Evolutionary conservation across 2,888 invertebrate species (phyloP), one percentile per base, ranked within the genome.

Genomic region (Cataglyphis altisquamis): DNA sequence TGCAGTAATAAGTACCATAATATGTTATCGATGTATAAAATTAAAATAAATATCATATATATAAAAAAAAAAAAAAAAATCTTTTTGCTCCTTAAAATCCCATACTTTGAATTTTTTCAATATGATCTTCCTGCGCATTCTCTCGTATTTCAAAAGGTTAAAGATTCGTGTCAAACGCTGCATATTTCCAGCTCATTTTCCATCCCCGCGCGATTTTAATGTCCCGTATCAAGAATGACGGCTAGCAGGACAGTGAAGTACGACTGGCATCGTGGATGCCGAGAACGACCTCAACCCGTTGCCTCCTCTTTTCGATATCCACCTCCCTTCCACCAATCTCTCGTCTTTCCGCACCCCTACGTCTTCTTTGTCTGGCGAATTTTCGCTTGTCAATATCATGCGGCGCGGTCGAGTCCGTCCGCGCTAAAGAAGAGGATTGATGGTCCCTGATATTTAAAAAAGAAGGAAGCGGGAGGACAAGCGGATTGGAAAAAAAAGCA

Each of bases 341-440:
- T 29, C 32, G 62, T 72, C 82, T 45, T 77, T 48, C 67, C 74
- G 67, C 74, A 25, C 60, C 67, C 72, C 70, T 62, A 41, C 55
- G 67, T 74, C 75, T 82, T 82, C 84, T 84, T 84, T 85, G 85
- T 84, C 83, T 52, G 52, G 78, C 52, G 80, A 85, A 83, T 78
- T 83, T 83, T 78, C 83, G 67, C 85, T 81, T 86, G 85, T 86
- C 85, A 84, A 86, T 86, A 86, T 75, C 85, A 86, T 64, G 70
- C 81, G 84, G 67, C 55, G 67, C 55, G 52, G 83, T 68, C 83
- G 75, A 64, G 64, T 45, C 41, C 36, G 62, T 60, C 82, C 48
- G 72, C 52, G 57, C 70, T 48, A 82, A 84, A 84, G 81, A 85
- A 85, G 82, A 84, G 81, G 64, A 86, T 86, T 72, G 84, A 86